phyloP scores from a whole-genome alignment of 1,140 invertebrate genomes.

The Musca vetustissima region DNA sequence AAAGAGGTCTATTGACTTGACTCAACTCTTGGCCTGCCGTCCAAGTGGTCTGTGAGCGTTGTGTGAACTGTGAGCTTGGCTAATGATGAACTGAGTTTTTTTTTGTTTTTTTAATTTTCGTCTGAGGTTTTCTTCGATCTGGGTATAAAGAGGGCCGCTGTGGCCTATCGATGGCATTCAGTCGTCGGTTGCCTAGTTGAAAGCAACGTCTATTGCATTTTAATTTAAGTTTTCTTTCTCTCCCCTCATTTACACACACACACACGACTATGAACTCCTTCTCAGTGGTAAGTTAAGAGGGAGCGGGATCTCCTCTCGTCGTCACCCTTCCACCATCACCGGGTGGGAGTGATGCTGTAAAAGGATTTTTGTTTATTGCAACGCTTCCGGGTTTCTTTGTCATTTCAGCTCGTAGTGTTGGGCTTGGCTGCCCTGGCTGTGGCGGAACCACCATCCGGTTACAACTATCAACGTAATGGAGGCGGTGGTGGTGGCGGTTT shows the following conservation, averaged over 20 bases:
- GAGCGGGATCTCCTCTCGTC: too few relatives aligned
- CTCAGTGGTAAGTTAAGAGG: slow-evolving; percentile 54
- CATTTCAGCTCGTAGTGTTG: slow-evolving; percentile 66
- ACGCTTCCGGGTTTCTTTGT: slow-evolving; percentile 32
- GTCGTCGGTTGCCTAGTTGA: slow-evolving; percentile 54
- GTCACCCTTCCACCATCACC: too few relatives aligned
- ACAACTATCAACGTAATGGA: slow-evolving; percentile 65
- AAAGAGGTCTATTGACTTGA: too few relatives aligned
- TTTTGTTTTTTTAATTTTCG: too few relatives aligned
- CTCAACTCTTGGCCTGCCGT: too few relatives aligned
- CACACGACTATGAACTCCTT: slow-evolving; percentile 55
- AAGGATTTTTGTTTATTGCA: background rate
- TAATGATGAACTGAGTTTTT: too few relatives aligned
- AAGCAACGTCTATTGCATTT: slow-evolving; percentile 55
- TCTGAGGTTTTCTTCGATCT: background rate
- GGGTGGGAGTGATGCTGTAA: slow-evolving; percentile 23
- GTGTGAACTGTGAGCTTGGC: too few relatives aligned
- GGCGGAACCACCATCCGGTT: slow-evolving; percentile 67
- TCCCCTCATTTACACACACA: slow-evolving; percentile 31
- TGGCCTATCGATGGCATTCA: slow-evolving; percentile 50
- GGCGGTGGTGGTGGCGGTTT: slow-evolving; percentile 59
- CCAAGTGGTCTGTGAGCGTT: too few relatives aligned
- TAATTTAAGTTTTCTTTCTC: slow-evolving; percentile 49
- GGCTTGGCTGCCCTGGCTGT: slow-evolving; percentile 63
- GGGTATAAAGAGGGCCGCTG: slow-evolving; percentile 51